phyloP scores from a whole-genome alignment of 2,888 invertebrate species.

The Rapana venosa region DNA sequence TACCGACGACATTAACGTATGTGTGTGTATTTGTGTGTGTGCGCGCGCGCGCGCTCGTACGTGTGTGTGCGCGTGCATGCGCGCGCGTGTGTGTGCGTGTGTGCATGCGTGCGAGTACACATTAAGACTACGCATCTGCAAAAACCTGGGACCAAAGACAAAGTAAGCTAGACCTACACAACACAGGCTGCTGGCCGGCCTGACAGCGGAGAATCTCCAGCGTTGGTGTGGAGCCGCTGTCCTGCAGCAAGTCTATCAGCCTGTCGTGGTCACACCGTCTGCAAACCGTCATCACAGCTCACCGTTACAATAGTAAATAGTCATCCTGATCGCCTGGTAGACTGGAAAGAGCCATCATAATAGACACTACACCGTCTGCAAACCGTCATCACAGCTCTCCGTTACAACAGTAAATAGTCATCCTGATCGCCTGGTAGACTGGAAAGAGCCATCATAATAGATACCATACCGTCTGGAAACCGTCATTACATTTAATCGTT shows the following conservation, averaged over 20 bases:
- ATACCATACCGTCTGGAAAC: constrained; percentile 66
- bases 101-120: neutral
- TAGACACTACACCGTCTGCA: constrained; percentile 70
- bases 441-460: no score
- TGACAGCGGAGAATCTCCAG: constrained; percentile 67
- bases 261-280: constrained; percentile 73
- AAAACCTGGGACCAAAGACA: no score
- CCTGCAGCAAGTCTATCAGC: constrained; percentile 72
- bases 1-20: no score
- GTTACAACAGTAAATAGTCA: no score
- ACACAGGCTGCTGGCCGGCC: constrained; percentile 57
- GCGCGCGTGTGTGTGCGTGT: neutral
- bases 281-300: constrained; percentile 2
- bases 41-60: neutral
- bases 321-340: no score
- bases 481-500: no score
- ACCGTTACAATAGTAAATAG: no score
- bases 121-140: neutral
- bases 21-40: neutral
- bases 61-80: neutral
- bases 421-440: no score
- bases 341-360: no score
- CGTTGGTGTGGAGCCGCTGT: constrained; percentile 71
- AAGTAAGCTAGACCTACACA: neutral
- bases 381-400: neutral